A percentile compares a stretch with the other conserved stretches of the same genome.
Evolutionary conservation across 2,113 vertebrate genomes (phyloP).

Genomic region (Dipodomys merriami): DNA sequence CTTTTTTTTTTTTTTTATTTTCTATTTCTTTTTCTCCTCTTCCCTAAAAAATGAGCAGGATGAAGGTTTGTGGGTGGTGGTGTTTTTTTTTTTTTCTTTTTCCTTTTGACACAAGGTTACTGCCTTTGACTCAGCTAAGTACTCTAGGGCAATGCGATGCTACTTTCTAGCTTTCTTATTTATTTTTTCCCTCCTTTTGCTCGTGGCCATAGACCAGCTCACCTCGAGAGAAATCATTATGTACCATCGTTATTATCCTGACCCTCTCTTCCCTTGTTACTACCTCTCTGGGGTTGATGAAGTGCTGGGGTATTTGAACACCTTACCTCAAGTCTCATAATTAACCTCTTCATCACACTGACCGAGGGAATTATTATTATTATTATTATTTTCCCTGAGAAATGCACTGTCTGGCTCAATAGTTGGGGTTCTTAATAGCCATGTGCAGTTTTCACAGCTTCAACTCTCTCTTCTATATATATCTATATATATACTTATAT

Average conservation of each 20-base stretch:
- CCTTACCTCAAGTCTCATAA: constrained; percentile 87
- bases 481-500: too few relatives aligned
- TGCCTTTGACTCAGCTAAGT: constrained; percentile 89
- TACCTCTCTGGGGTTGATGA: constrained; percentile 92
- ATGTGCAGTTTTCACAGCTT: constrained; percentile 45
- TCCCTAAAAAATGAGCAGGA: constrained; percentile 87
- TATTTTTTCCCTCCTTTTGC: constrained; percentile 82
- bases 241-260: constrained; percentile 96
- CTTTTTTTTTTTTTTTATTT: constrained; percentile 57
- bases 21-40: too few relatives aligned
- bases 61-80: constrained; percentile 73
- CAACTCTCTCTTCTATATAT: background rate
- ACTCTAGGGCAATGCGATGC: constrained; percentile 89
- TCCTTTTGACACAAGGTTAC: constrained; percentile 88
- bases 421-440: constrained; percentile 67
- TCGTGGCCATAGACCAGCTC: constrained; percentile 95
- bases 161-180: constrained; percentile 82
- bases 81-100: background rate
- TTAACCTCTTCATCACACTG: constrained; percentile 87
- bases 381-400: constrained; percentile 35
- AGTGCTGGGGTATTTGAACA: constrained; percentile 88
- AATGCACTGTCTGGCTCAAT: constrained; percentile 51
- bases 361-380: constrained; percentile 56
- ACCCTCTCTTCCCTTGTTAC: constrained; percentile 94
- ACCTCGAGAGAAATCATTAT: constrained; percentile 98